Evolutionary conservation across 2,797 vertebrate genomes (phyloP).

Genomic region (Stomatorhinus walkeri): DNA sequence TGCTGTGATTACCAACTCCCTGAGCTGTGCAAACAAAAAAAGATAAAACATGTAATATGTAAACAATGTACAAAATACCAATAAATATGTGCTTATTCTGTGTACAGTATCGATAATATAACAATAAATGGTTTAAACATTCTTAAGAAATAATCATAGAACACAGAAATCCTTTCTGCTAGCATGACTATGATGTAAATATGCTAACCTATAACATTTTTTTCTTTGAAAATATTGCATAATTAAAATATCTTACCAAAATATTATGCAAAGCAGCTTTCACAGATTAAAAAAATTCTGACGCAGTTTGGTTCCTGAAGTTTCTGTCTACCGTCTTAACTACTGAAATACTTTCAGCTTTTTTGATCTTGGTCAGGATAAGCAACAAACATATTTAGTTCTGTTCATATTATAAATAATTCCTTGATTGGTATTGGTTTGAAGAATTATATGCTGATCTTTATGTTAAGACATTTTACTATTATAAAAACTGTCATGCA

Average conservation of each 20-base stretch:
- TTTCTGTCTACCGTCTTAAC: background rate
- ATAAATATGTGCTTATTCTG: background rate
- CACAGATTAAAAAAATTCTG: background rate
- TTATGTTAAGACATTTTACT: background rate
- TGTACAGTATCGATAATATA: background rate
- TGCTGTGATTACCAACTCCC: background rate
- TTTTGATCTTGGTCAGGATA: background rate
- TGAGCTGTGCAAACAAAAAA: background rate
- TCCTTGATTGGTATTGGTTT: background rate
- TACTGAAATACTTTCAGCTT: background rate
- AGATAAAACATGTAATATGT: background rate
- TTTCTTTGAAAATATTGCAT: background rate
- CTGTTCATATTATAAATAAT: background rate
- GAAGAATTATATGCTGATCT: background rate
- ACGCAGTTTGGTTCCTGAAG: background rate
- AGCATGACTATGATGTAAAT: background rate
- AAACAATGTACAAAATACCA: background rate
- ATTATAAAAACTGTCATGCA: background rate
- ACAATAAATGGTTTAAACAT: background rate
- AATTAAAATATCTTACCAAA: background rate
- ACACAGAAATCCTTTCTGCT: background rate
- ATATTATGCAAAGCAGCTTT: background rate
- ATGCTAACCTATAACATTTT: background rate
- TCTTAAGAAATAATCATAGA: background rate
- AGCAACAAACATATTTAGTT: background rate